Conservation (phyloP, 2,888 invertebrate genomes). For the Pemphredon lugubris region DNA sequence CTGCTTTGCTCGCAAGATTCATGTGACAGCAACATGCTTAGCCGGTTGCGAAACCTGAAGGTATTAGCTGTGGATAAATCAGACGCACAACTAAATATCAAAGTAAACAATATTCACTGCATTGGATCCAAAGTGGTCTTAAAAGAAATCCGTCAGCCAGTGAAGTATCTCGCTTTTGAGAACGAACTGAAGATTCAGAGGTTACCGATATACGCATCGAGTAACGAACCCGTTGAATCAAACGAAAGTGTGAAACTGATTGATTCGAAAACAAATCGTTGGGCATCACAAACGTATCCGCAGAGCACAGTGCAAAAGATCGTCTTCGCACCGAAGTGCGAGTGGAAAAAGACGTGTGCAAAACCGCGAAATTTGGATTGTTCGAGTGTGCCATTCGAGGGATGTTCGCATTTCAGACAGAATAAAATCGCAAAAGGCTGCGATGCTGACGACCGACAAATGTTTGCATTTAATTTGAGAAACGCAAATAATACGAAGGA, state of each 20-base stretch:
- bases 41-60: no score
- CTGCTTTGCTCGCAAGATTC: no score
- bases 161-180: slow-evolving; percentile 36
- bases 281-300: slow-evolving; percentile 10
- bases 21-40: no score
- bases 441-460: not conserved
- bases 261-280: slow-evolving; percentile 13
- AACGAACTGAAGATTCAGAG: slow-evolving; percentile 4
- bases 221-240: slow-evolving; percentile 4
- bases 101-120: not conserved
- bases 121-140: slow-evolving; percentile 1
- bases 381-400: not conserved
- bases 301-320: slow-evolving; percentile 17
- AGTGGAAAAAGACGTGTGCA: slow-evolving; percentile 15
- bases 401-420: slow-evolving; percentile 14
- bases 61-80: slow-evolving; percentile 22
- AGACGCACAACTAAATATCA: not conserved
- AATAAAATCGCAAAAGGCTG: slow-evolving; percentile 6
- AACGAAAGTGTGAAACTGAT: slow-evolving; percentile 7
- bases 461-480: not conserved
- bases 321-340: slow-evolving; percentile 19
- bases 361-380: slow-evolving; percentile 6
- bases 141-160: slow-evolving; percentile 18
- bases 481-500: not conserved
- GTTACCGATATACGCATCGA: slow-evolving; percentile 30